These are phyloP conservation scores for Drosophila pallidifrons DNA, from an alignment of 1,140 invertebrate genomes.

Conservation along the genomic window DNA sequence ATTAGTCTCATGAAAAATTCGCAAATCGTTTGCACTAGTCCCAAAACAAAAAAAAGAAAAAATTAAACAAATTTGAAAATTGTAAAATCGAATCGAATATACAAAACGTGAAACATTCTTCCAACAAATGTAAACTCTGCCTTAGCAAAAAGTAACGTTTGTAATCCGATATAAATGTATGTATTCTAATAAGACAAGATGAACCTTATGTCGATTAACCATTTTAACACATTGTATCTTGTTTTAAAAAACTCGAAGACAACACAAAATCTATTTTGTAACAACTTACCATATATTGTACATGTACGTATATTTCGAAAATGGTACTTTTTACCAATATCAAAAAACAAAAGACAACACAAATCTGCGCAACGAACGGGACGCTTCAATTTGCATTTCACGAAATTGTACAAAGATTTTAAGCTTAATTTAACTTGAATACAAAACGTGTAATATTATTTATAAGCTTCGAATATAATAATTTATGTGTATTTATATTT, in stretches of 20 bases:
- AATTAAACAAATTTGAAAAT: neutral
- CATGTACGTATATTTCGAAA: slow-evolving; percentile 53
- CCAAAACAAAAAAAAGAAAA: neutral
- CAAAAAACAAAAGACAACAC: slow-evolving; percentile 21
- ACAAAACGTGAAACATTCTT: slow-evolving; percentile 68
- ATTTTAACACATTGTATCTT: slow-evolving; percentile 41
- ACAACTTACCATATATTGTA: slow-evolving; percentile 49
- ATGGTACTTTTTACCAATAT: slow-evolving; percentile 57
- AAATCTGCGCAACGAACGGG: slow-evolving; percentile 58
- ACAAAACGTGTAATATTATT: slow-evolving; percentile 63
- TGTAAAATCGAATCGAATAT: slow-evolving; percentile 31
- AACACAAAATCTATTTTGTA: slow-evolving; percentile 67
- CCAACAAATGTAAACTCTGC: slow-evolving; percentile 73
- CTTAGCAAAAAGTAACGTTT: slow-evolving; percentile 74
- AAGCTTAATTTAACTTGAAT: slow-evolving; percentile 30
- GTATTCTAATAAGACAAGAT: slow-evolving; percentile 37
- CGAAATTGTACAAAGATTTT: slow-evolving; percentile 67
- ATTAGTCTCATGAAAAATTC: slow-evolving; percentile 41
- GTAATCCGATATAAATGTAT: slow-evolving; percentile 41
- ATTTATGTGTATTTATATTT: slow-evolving; percentile 14
- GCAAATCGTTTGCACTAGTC: slow-evolving; percentile 33
- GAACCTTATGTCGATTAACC: slow-evolving; percentile 28
- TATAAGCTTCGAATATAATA: slow-evolving; percentile 56
- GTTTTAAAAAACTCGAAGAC: slow-evolving; percentile 31
- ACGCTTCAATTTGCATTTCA: slow-evolving; percentile 54